A percentile compares a stretch with the other conserved stretches of the same genome.
These are phyloP conservation scores for Plagodis pulveraria DNA, from an alignment of 2,888 invertebrate genomes.

Conservation along the genomic window DNA sequence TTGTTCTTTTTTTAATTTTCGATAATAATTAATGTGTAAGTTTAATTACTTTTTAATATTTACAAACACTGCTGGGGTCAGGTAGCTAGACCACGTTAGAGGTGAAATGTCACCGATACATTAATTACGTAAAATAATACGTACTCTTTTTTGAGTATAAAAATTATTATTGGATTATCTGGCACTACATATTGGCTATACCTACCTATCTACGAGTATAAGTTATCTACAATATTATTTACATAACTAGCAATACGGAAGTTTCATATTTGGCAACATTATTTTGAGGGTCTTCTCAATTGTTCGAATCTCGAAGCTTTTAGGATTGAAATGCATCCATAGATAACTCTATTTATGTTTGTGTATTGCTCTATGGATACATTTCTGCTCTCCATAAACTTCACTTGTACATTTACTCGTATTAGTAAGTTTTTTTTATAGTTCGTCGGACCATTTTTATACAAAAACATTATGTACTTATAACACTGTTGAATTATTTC, in stretches of 20 bases:
- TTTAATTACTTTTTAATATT: constrained; percentile 72
- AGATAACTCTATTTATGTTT: constrained; percentile 6
- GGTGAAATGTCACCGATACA: constrained; percentile 36
- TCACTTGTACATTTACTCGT: too few species aligned
- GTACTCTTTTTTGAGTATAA: constrained; percentile 55
- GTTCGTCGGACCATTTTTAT: too few species aligned
- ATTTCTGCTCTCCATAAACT: neutral
- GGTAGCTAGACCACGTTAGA: constrained; percentile 27
- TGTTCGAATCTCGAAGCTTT: neutral
- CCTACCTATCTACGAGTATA: constrained; percentile 52
- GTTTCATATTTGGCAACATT: constrained; percentile 68
- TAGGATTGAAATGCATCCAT: constrained; percentile 4
- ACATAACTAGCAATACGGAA: constrained; percentile 60
- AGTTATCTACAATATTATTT: constrained; percentile 74
- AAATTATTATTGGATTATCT: constrained; percentile 62
- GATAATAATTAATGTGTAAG: constrained; percentile 66
- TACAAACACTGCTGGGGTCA: constrained; percentile 59
- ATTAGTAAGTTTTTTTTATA: too few species aligned
- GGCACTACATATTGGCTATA: constrained; percentile 69
- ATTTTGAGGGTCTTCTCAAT: neutral
- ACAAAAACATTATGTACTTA: too few species aligned
- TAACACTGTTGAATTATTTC: too few species aligned
- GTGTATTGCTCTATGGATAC: constrained; percentile 4
- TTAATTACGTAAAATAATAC: constrained; percentile 35
- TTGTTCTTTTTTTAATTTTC: constrained; percentile 80